Base-by-base conservation (phyloP, 2,797 vertebrate species). In the Helarctos malayanus region DNA sequence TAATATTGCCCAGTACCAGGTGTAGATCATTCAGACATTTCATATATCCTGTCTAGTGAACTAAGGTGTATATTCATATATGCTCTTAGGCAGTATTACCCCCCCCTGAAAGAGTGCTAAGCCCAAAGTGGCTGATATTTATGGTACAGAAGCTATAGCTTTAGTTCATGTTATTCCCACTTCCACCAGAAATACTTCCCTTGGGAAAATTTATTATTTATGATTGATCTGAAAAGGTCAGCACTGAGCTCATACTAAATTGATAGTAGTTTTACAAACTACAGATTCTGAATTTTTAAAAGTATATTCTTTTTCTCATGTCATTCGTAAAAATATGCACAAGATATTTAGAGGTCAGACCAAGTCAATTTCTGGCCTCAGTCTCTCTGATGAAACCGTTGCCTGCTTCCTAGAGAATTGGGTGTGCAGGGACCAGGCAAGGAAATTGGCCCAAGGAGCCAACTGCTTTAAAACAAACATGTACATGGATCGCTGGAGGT, bases 171-270 rank as follows among this genome's bases (percentile, higher is more conserved):
- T 91, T 98, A 95, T 82, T 45, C 52, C 38, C 68, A n/a, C 56
- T 96, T 98, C 73, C 21, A 41, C 85, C 68, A 96, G 73, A 94
- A 93, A 81, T 69, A 21, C 94, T 96, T 94, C 97, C 97, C 87
- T 78, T 95, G 94, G 97, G 97, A 97, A 84, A 97, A 97, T 98
- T 97, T 97, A 61, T 96, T 98, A 97, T 97, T 98, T 96, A 97
- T 92, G 89, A 98, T 97, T 97, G 96, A 98, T 98, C 98, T 98
- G 96, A 97, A 98, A 98, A 98, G 98, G 97, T 98, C 98, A 98
- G 98, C 98, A 95, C 95, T 92, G 88, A 98, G 96, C 97, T 98
- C 96, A 47, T 97, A 97, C 96, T 98, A 97, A 98, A 98, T 96
- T 82, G 80, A 71, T 91, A 98, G 92, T 92, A 94, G 96, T 98